A percentile compares a stretch with the other conserved stretches of the same genome.
Conservation (phyloP, 2,888 invertebrate genomes). For the Unio delphinus region DNA sequence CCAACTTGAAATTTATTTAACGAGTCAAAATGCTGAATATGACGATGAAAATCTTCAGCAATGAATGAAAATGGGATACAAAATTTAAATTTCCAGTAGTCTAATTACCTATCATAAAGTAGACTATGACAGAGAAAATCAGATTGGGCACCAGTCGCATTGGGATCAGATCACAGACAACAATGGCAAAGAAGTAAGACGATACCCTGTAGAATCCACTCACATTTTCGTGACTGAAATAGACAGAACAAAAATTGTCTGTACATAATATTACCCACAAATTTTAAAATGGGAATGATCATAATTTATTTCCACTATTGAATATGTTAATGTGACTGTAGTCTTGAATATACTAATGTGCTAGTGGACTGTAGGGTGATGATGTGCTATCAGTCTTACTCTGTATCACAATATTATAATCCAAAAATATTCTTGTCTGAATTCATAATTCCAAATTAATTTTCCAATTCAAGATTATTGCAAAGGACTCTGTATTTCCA, state of each 20-base stretch:
- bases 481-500: no score
- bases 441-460: no score
- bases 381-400: no score
- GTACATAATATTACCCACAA: background rate
- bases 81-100: no score
- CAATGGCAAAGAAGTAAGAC: slow-evolving; percentile 68
- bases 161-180: slow-evolving; percentile 69
- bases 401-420: no score
- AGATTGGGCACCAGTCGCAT: slow-evolving; percentile 64
- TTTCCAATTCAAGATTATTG: no score
- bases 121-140: slow-evolving; percentile 61
- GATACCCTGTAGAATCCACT: slow-evolving; percentile 70
- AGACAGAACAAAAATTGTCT: background rate
- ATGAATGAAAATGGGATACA: no score
- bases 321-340: background rate
- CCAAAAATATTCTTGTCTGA: no score
- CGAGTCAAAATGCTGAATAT: no score
- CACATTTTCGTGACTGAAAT: slow-evolving; percentile 68
- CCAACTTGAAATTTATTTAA: no score
- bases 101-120: slow-evolving; percentile 69
- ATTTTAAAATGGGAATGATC: background rate
- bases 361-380: no score
- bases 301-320: background rate
- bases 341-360: background rate
- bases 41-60: no score